Evolutionary conservation across 2,113 vertebrate genomes (phyloP), one percentile per base, ranked within the genome.

Genomic region (Addax nasomaculatus): DNA sequence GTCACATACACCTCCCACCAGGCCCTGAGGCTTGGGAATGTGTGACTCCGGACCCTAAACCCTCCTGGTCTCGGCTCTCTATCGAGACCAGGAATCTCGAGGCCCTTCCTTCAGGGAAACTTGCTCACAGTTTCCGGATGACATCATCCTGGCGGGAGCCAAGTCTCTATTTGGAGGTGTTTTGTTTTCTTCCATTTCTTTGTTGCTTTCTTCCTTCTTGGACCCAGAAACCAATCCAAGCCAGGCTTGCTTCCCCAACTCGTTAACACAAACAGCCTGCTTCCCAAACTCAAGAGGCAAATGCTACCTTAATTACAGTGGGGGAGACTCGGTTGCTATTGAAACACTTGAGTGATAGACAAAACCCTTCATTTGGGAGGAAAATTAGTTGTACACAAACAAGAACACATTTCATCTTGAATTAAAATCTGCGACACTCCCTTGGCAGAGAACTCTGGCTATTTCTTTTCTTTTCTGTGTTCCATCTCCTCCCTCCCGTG

Each of bases 301-400:
- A 4, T 25, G 53, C 87, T 90, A 6, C 39, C 97, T 92, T 79
- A 51, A 95, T 78, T 90, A 49, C 2, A 78, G 73, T 16, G 39
- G 25, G 73, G 73, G 73, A 45, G 73, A 29, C 73, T 15, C 25
- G 13, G 76, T 39, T 94, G 95, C 97, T 94, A 25, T 62, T 64
- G 80, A 60, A 81, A 57, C 94, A 15, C 91, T 96, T 23, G 57
- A 93, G 39, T 23, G 62, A 39, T 4, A 93, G 94, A 96, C 97
- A 96, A 97, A 45, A 14, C 67, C 93, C 62, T 94, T 60, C 98
- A 36, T 62, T 96, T 90, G 96, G 93, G 76, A 85, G 67, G 95
- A 78, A 97, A 97, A 85, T 95, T 36, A 84, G 81, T 96, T 78
- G 45, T 92, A 83, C 96, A 93, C 97, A 95, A 95, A 97, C 87